Evolutionary conservation across 2,797 vertebrate genomes (phyloP), one percentile per base, ranked within the genome.

Genomic region (Coracias cyanogaster): DNA sequence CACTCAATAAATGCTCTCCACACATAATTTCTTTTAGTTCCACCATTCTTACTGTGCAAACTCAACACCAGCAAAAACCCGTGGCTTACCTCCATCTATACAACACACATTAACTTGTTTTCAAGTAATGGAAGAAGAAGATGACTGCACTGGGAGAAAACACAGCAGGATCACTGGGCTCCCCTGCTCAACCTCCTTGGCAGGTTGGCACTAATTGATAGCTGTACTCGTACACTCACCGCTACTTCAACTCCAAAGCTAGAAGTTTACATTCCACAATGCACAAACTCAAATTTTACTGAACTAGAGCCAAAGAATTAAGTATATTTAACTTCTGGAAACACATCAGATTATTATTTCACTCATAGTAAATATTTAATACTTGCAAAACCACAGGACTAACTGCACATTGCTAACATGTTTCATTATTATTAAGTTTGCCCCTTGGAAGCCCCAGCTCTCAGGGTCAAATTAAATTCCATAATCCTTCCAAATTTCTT

Each of bases 401-500:
- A 86, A 62, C 49, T 78, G 64, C 35, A 69, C 87, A 92, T 73
- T 89, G 61, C 52, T 90, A 92, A 81, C 86, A 74, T 48, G 69
- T 64, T 93, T 84, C 82, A 72, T 58, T 89, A 90, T 84, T 96
- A 94, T 89, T 79, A 89, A 61, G 61, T 73, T 76, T 91, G 89
- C 49, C 66, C 94, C 52, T 73, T 70, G 78, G 86, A 90, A 93
- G 94, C 77, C 73, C 6, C 58, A 46, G 49, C 33, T 73, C n/a
- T 84, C 43, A 31, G 39, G 81, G 96, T 97, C 94, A 97, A 96
- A 92, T 45, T 74, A 76, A 94, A 96, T 91, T 95, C 82, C 81
- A 94, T 97, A 97, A 81, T 97, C 87, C 90, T 95, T 72, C 71
- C 90, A 85, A 37, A 91, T 94, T 92, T 86, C 69, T 93, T 95